Conservation (phyloP, 2,797 vertebrate species). For the Galago senegalensis region DNA sequence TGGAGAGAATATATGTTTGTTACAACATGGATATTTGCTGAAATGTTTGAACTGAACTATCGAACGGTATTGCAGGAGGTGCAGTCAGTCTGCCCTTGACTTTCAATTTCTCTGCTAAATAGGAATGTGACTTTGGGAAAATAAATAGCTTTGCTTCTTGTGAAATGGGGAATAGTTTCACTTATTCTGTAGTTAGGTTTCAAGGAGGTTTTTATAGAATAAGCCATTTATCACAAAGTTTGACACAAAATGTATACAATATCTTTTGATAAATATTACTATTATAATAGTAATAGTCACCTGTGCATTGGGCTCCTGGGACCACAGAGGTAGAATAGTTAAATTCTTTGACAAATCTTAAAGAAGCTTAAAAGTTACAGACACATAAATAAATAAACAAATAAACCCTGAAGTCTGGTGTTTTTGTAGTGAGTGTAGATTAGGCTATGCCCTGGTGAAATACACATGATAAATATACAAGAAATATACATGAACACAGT, state of each 20-base stretch:
- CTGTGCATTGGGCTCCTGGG: too few relatives aligned
- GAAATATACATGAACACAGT: background rate
- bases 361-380: too few relatives aligned
- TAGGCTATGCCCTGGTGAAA: too few relatives aligned
- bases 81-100: background rate
- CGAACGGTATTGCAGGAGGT: background rate
- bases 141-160: background rate
- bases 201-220: background rate
- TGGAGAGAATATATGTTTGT: constrained; percentile 37
- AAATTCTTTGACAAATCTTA: too few relatives aligned
- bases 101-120: background rate
- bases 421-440: too few relatives aligned
- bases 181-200: background rate
- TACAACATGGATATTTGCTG: constrained; percentile 28
- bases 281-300: background rate
- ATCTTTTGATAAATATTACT: background rate
- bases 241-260: background rate
- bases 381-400: too few relatives aligned
- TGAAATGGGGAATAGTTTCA: background rate
- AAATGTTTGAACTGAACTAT: constrained; percentile 36
- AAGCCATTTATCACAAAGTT: background rate
- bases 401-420: too few relatives aligned
- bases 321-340: too few relatives aligned
- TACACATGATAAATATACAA: background rate
- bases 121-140: background rate